Base-by-base conservation (phyloP, 2,888 invertebrate species). In the Cataglyphis livida region DNA sequence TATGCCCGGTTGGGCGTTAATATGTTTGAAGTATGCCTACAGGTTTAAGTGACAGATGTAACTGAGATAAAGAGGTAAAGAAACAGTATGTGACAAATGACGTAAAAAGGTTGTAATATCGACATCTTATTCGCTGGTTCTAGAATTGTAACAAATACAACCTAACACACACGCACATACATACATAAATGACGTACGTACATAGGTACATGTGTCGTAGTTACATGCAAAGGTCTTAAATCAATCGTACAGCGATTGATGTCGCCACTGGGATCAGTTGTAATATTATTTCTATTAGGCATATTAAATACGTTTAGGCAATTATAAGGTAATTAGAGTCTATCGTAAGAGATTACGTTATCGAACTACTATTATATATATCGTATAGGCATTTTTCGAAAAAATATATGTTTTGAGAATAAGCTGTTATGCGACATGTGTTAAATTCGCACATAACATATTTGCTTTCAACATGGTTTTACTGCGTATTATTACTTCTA, bases 11-110 rank as follows among this genome's bases (percentile, higher is more conserved):
- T 91, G 92, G 94, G 93, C 91, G 89, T 93, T 94, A 94, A 94
- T 94, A 91, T 94, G 91, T 94, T 94, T 94, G 89, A 94, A 94
- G 94, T 94, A 94, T 94, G 94, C 94, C 94, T 94, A 93, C 94
- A 94, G 94, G 94, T 94, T 94, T 94, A 94, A 94, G 94, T 91
- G 94, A 94, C 94, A 94, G 93, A 93, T 94, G 93, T 93, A 92
- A 92, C 94, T 93, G 94, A 44, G 51, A 93, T 94, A 93, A 91
- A 91, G 91, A 90, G 91, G 91, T 91, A 92, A 90, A 71, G 21
- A 91, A 91, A 93, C 94, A 94, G 93, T 94, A 93, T 94, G 91
- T 89, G 94, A 94, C 94, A 90, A 92, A 92, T 93, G 93, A 94
- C 94, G 92, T 91, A 91, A 91, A 91, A 91, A 91, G 90, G 90